These are phyloP conservation scores for Pachypanchax playfairii DNA, from an alignment of 2,113 vertebrate species.

Conservation along the genomic window DNA sequence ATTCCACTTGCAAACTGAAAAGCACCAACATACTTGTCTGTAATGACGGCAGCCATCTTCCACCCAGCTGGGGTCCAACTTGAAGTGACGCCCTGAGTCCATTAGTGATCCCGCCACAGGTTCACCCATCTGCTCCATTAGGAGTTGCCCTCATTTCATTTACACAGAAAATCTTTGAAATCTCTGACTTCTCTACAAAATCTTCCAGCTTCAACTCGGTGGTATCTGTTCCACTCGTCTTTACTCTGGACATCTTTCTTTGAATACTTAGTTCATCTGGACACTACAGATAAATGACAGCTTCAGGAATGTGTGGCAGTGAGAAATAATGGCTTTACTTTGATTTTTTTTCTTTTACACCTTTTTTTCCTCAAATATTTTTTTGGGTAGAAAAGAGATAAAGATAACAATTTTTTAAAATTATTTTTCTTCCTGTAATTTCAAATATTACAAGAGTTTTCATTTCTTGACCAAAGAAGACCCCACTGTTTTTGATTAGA, in stretches of 20 bases:
- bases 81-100: slow-evolving; percentile 1
- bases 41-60: slow-evolving; percentile 8
- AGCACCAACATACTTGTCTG: neutral
- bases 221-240: neutral
- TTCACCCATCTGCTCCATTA: slow-evolving; percentile 3
- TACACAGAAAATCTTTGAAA: neutral
- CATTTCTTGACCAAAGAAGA: too few species aligned
- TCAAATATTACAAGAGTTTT: too few species aligned
- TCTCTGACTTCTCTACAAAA: neutral
- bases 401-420: too few species aligned
- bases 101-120: neutral
- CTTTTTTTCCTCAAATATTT: neutral
- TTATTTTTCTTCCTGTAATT: too few species aligned
- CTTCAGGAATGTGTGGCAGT: neutral
- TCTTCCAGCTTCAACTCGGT: neutral
- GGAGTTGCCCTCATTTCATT: slow-evolving; percentile 2
- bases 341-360: neutral
- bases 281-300: neutral
- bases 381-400: too few species aligned
- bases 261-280: neutral
- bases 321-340: neutral
- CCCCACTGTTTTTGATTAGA: neutral
- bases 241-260: neutral
- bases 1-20: slow-evolving; percentile 1
- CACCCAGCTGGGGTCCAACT: slow-evolving; percentile 3